phyloP scores from a whole-genome alignment of 2,888 invertebrate genomes.

The Alloscopus bannaensis region DNA sequence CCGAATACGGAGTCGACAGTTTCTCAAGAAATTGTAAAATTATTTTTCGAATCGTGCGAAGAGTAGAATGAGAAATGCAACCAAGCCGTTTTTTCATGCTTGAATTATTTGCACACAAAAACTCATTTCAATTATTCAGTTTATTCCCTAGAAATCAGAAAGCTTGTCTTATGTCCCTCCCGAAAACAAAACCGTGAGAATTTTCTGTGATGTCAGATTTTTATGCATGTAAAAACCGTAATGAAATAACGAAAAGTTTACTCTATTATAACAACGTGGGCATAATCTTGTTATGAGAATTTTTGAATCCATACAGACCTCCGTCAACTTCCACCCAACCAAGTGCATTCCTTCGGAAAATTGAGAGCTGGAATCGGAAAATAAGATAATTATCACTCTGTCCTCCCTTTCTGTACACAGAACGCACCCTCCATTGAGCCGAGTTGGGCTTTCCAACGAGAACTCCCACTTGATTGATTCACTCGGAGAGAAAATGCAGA shows the following conservation, averaged over 20 bases:
- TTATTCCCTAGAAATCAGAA: conserved; percentile 1
- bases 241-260: too few species aligned
- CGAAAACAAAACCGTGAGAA: too few species aligned
- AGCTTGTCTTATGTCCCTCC: too few species aligned
- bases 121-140: background rate
- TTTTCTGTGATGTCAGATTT: background rate
- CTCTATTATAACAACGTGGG: too few species aligned
- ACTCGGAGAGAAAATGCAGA: conserved; percentile 4
- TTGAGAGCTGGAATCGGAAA: conserved; percentile 6
- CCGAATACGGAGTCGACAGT: conserved; percentile 10
- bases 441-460: background rate
- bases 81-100: background rate
- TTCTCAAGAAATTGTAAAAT: conserved; percentile 14
- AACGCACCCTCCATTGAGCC: background rate
- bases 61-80: background rate
- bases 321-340: background rate
- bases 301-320: background rate
- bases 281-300: background rate
- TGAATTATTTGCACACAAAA: background rate
- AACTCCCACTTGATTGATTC: background rate
- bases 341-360: background rate
- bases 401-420: too few species aligned
- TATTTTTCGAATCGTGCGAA: conserved; percentile 2
- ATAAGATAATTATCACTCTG: too few species aligned
- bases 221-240: background rate